Evolutionary conservation across 2,797 vertebrate genomes (phyloP).

Genomic region (Acrossocheilus fasciatus): DNA sequence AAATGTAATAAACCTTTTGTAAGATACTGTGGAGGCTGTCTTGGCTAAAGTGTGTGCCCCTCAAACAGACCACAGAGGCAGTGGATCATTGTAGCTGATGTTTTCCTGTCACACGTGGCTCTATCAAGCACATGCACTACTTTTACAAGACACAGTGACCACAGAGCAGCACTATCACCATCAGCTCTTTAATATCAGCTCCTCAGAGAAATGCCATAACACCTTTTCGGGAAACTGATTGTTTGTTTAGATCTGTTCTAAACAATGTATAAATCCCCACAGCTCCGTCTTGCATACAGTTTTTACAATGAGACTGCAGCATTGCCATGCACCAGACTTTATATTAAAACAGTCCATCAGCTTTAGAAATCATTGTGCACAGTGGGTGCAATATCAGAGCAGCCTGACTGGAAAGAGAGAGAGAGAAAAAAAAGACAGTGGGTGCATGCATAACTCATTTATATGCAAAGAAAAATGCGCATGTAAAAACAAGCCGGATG

Average conservation of each 20-base stretch:
- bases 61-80: constrained; percentile 41
- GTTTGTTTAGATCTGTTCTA: constrained; percentile 2
- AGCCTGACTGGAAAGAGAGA: constrained; percentile 21
- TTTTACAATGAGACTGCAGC: not conserved
- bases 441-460: constrained; percentile 49
- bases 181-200: not conserved
- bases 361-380: constrained; percentile 58
- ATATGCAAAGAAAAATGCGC: constrained; percentile 49
- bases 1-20: not conserved
- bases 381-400: constrained; percentile 26
- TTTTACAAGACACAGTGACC: constrained; percentile 45
- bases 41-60: constrained; percentile 9
- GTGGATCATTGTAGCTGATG: constrained; percentile 56
- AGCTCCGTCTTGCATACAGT: not conserved
- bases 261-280: not conserved
- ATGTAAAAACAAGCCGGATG: constrained; percentile 19
- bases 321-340: constrained; percentile 9
- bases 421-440: constrained; percentile 50
- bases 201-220: not conserved
- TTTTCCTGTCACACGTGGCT: constrained; percentile 79
- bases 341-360: constrained; percentile 53
- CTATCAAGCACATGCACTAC: constrained; percentile 48
- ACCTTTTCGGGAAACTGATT: not conserved
- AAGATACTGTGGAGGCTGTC: not conserved
- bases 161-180: constrained; percentile 25